These are phyloP conservation scores for Mongoloraphidia duomilia DNA, from an alignment of 2,888 invertebrate species.

Conservation along the genomic window DNA sequence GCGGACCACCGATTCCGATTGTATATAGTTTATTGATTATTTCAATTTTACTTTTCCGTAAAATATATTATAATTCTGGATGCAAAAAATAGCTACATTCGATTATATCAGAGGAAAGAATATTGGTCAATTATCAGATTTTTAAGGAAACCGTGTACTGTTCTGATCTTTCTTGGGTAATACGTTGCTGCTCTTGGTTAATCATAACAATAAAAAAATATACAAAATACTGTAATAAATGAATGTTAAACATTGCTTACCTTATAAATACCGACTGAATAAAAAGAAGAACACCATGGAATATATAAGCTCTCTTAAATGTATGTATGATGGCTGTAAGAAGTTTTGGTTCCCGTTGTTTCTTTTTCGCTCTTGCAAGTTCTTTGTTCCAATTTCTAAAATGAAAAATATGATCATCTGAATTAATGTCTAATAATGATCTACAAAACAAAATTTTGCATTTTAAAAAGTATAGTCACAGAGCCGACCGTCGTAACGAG, in stretches of 20 bases:
- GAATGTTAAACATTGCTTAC: slow-evolving; percentile 25
- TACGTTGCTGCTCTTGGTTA: no score
- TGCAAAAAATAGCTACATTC: no score
- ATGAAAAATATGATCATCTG: slow-evolving; percentile 3
- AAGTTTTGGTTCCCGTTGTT: slow-evolving; percentile 41
- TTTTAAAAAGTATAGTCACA: not conserved
- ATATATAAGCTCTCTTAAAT: slow-evolving; percentile 43
- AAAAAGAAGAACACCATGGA: slow-evolving; percentile 42
- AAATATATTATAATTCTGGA: no score
- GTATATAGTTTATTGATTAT: no score
- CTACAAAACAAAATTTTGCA: not conserved
- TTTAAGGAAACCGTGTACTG: no score
- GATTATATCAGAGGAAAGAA: no score
- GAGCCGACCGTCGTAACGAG: no score
- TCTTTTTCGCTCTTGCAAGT: slow-evolving; percentile 31
- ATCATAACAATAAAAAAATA: no score
- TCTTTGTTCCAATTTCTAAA: slow-evolving; percentile 45
- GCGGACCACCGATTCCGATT: no score
- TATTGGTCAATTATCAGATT: no score
- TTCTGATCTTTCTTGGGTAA: no score
- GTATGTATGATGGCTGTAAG: slow-evolving; percentile 42
- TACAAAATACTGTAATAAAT: slow-evolving; percentile 18
- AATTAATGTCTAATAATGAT: not conserved
- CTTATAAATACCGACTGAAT: slow-evolving; percentile 42
- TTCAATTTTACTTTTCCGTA: no score